Evolutionary conservation across 2,113 vertebrate species (phyloP), one percentile per base, ranked within the genome.

Genomic region (Lasiurus cinereus): DNA sequence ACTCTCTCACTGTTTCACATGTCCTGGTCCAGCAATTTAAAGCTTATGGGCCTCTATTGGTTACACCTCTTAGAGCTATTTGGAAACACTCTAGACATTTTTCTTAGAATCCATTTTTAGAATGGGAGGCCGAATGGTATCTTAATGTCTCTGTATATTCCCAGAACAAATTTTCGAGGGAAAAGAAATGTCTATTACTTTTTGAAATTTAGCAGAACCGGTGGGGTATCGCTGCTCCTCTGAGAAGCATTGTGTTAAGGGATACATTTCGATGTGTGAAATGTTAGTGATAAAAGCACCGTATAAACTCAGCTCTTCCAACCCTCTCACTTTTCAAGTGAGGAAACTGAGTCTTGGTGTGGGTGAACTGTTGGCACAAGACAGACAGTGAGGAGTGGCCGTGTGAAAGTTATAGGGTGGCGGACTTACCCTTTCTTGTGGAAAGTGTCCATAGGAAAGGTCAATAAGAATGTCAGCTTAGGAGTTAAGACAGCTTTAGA

Each of bases 21-120:
- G 74, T 67, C 48, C 39, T 85, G 8, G 11, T 33, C n/a, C n/a
- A 88, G 70, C 64, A 59, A 46, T 93, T 83, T 89, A 92, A 95
- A 90, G 48, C 83, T 90, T 86, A 56, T 64, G 84, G 15, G n/a
- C 91, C 78, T 94, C 5, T 0, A 19, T 83, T 82, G 70, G 92
- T 90, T 83, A 91, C n/a, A 88, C n/a, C 70, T 96, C 87, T 96
- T 96, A 84, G 89, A 97, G 66, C 66, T 74, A 89, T 93, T 93
- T 92, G 72, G 86, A 94, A 97, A 80, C 66, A 88, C 88, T 90
- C 48, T 95, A 59, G 85, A 94, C 52, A 95, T 94, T 96, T 91
- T 95, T 94, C 93, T 88, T 72, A 69, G 66, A 22, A 22, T 10
- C 72, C 95, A 87, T 94, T 97, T 97, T 97, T 96, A 96, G 95